A percentile compares a stretch with the other conserved stretches of the same genome.
These are phyloP conservation scores for Calephelis virginiensis DNA, from an alignment of 1,140 invertebrate species.

Conservation along the genomic window DNA sequence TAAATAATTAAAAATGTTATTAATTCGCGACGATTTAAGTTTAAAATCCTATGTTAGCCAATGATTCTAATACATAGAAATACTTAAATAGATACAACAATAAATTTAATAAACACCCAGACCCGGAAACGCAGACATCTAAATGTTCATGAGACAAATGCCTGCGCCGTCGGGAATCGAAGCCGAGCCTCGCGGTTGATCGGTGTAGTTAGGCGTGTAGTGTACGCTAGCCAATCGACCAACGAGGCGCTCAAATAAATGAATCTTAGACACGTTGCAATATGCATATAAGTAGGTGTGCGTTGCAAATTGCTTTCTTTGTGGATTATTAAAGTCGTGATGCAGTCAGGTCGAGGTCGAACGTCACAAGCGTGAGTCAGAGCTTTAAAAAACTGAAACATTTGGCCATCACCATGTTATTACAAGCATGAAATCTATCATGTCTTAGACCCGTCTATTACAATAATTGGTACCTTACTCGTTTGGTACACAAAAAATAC, in stretches of 20 bases:
- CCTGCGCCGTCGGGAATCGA: no score
- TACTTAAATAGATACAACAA: no score
- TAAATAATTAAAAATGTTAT: no score
- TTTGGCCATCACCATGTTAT: conserved; percentile 35
- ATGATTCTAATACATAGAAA: no score
- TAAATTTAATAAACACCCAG: no score
- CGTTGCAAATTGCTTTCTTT: conserved; percentile 28
- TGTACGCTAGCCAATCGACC: no score
- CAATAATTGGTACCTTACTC: conserved; percentile 10
- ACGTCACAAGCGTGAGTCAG: conserved; percentile 26
- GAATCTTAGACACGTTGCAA: not conserved
- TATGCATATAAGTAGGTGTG: conserved; percentile 1
- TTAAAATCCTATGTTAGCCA: no score
- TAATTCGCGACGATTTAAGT: no score
- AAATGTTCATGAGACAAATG: no score
- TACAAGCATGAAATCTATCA: conserved; percentile 33
- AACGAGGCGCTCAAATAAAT: not conserved
- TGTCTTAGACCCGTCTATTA: conserved; percentile 20
- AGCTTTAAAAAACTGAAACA: conserved; percentile 33
- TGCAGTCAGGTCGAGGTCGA: conserved; percentile 32
- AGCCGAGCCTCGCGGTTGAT: no score
- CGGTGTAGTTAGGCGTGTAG: no score
- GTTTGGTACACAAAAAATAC: not conserved
- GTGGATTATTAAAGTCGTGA: conserved; percentile 30
- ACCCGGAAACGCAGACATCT: no score